Base-by-base conservation (phyloP, 2,113 vertebrate species). In the Prochilodus magdalenae region DNA sequence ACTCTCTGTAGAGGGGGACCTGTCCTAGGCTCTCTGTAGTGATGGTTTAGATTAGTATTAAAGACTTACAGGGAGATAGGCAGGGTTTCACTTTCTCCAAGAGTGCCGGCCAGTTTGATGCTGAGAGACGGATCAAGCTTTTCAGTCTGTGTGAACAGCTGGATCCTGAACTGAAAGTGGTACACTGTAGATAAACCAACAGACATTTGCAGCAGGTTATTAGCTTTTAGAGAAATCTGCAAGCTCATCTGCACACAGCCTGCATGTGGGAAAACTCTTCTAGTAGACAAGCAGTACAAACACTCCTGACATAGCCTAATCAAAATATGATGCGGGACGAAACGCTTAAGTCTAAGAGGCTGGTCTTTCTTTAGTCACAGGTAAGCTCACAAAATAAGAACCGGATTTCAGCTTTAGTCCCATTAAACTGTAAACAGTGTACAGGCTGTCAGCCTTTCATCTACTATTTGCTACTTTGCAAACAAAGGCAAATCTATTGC, bases 141-240 rank as follows among this genome's bases (percentile, higher is more conserved):
- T 67, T 94, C 90, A 5, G 88, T 92, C 89, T 95, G 93, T 77
- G 94, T 95, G 87, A 95, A 89, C 85, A 97, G 95, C 86, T 95
- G 95, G 82, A 99, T 94, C 92, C 95, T 98, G 91, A 99, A 94
- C 89, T 97, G 97, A 83, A 97, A 98, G 85, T 98, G 97, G 84
- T 95, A 96, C 80, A 98, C 97, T 98, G 87, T 51, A 55, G 40
- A 53, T 1, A 44, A 51, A 74, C 12, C 0, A 72, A 65, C 63
- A 55, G 59, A n/a, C n/a, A 72, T 24, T 18, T 24, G 47, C 2
- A 51, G 49, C 62, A 78, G 30, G n/a, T 10, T 1, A 12, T 60
- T 24, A 60, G 6, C 57, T n/a, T 59, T 59, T 22, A 59, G 55
- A 7, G 30, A 30, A 67, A 40, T 40, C 18, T 1, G 44, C 36